These are phyloP conservation scores for Ammospiza caudacuta DNA, from an alignment of 2,113 vertebrate species.

Conservation along the genomic window DNA sequence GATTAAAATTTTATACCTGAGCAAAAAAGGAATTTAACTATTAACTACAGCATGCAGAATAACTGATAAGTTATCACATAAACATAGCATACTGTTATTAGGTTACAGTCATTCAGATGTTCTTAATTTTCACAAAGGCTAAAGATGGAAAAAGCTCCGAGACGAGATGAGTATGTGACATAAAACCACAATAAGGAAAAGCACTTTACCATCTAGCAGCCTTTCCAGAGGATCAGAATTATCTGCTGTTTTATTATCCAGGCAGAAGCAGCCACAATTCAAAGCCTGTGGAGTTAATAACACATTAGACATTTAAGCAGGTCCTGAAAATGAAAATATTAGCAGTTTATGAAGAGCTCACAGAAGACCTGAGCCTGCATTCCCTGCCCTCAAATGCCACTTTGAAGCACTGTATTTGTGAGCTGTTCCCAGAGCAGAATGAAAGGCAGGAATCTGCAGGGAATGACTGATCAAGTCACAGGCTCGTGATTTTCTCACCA, in stretches of 20 bases:
- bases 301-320: constrained; percentile 8
- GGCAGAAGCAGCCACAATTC: constrained; percentile 48
- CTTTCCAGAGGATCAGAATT: constrained; percentile 45
- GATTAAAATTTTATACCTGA: constrained; percentile 48
- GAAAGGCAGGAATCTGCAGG: constrained; percentile 24
- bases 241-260: constrained; percentile 31
- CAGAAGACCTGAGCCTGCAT: constrained; percentile 18
- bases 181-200: constrained; percentile 41
- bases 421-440: not conserved
- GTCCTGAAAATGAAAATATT: constrained; percentile 57
- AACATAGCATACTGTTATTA: constrained; percentile 25
- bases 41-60: constrained; percentile 59
- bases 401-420: not conserved
- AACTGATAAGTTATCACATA: constrained; percentile 25
- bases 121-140: constrained; percentile 42
- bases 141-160: constrained; percentile 32
- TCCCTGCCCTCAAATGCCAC: constrained; percentile 7
- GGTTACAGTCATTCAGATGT: constrained; percentile 22
- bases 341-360: constrained; percentile 24
- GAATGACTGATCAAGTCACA: constrained; percentile 28
- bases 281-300: constrained; percentile 53
- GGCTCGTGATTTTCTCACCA: not conserved
- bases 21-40: constrained; percentile 51
- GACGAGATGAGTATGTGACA: not conserved
- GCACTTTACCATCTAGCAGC: constrained; percentile 21